A percentile compares a stretch with the other conserved stretches of the same genome.
Evolutionary conservation across 30 jellyfish, hydroid and myxozoan species (phyloP).

Genomic region (Aurelia sp.): DNA sequence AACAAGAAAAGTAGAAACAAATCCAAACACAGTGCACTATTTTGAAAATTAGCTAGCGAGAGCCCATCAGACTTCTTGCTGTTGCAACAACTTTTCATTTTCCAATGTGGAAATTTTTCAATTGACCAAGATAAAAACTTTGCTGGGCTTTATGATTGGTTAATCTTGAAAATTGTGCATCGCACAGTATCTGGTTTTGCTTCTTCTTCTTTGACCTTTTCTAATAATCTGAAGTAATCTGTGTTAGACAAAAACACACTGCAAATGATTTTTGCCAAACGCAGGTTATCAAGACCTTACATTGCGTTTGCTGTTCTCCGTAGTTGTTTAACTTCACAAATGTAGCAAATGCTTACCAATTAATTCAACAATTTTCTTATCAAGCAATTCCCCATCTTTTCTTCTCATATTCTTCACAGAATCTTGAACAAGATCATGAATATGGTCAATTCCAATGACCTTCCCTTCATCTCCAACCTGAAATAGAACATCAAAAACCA

Average conservation of each 20-base stretch:
- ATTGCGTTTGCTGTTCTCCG: too few relatives aligned
- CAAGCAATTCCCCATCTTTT: conserved; percentile 79
- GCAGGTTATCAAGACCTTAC: too few relatives aligned
- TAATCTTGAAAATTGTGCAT: too few relatives aligned
- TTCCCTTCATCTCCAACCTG: conserved; percentile 95
- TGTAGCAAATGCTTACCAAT: conserved; percentile 52
- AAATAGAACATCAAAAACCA: neutral
- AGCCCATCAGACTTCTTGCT: neutral
- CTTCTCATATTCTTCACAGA: conserved; percentile 80
- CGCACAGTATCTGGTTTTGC: too few relatives aligned
- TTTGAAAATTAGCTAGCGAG: neutral
- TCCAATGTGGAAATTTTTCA: too few relatives aligned
- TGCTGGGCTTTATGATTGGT: too few relatives aligned
- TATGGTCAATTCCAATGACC: conserved; percentile 96
- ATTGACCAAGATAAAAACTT: too few relatives aligned
- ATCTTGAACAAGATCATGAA: conserved; percentile 83
- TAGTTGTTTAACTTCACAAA: too few relatives aligned
- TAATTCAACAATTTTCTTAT: conserved; percentile 71
- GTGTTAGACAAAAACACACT: too few relatives aligned
- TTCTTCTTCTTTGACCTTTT: too few relatives aligned
- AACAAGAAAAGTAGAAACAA: neutral
- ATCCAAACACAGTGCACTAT: neutral
- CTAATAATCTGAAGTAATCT: too few relatives aligned
- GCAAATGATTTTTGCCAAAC: too few relatives aligned
- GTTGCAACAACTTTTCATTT: neutral